Conservation (phyloP, 2,888 invertebrate species). For the Aphidius colemani region DNA sequence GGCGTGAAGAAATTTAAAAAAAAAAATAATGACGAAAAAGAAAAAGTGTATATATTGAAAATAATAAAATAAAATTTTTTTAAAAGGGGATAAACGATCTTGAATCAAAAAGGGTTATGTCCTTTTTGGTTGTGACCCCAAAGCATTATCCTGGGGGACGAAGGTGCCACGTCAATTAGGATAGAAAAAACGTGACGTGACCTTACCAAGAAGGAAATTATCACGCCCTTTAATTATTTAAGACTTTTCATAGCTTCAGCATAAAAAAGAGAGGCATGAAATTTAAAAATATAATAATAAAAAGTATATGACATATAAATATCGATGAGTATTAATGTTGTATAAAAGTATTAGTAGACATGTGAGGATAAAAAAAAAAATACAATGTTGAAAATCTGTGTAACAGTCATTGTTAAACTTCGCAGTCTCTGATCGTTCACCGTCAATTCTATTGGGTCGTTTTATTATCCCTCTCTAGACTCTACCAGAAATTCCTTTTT, state of each 20-base stretch:
- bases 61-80: too few species aligned
- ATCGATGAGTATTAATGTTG: constrained; percentile 18
- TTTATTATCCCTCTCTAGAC: constrained; percentile 48
- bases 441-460: constrained; percentile 35
- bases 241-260: constrained; percentile 9
- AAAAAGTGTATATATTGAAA: constrained; percentile 16
- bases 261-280: constrained; percentile 2
- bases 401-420: constrained; percentile 10
- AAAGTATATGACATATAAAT: constrained; percentile 1
- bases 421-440: background rate
- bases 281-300: constrained; percentile 3
- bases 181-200: constrained; percentile 43
- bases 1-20: constrained; percentile 37
- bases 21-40: constrained; percentile 34
- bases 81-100: constrained; percentile 40
- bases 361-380: background rate
- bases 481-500: constrained; percentile 40
- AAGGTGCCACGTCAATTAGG: constrained; percentile 53
- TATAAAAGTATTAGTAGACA: background rate
- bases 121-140: constrained; percentile 16
- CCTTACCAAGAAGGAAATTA: constrained; percentile 32
- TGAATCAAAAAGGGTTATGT: constrained; percentile 43
- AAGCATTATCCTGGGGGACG: constrained; percentile 35
- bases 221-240: constrained; percentile 19
- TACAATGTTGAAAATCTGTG: constrained; percentile 10